These are phyloP conservation scores for Neodiprion lecontei DNA, from an alignment of 1,140 invertebrate species.

Conservation along the genomic window DNA sequence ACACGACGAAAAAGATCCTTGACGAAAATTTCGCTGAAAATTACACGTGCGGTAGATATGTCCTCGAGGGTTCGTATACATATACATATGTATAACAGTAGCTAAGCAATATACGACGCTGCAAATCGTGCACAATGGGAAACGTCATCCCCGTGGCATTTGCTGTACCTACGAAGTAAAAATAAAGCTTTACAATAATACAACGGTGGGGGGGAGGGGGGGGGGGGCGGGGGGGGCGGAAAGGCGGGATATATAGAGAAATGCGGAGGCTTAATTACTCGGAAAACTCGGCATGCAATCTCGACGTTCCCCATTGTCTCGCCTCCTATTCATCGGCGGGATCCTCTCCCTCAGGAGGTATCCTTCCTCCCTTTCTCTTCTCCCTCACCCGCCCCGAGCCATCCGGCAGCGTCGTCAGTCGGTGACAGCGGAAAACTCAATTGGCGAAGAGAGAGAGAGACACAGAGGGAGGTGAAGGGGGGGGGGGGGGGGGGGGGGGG, in stretches of 20 bases:
- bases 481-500: neutral
- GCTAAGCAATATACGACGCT: neutral
- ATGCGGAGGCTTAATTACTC: constrained; percentile 28
- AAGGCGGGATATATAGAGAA: constrained; percentile 7
- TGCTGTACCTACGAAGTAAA: constrained; percentile 14
- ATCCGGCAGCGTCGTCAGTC: neutral
- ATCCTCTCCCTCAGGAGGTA: neutral
- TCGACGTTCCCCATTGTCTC: constrained; percentile 22
- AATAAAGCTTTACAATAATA: constrained; percentile 18
- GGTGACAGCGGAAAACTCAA: constrained; percentile 15
- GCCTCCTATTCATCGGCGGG: constrained; percentile 22
- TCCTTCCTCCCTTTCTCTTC: constrained; percentile 3
- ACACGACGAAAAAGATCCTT: too few species aligned
- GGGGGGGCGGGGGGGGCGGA: neutral
- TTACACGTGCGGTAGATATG: too few species aligned
- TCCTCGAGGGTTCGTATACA: too few species aligned
- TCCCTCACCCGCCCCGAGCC: neutral
- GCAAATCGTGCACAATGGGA: neutral
- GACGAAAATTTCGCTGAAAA: too few species aligned
- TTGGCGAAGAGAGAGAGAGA: constrained; percentile 19
- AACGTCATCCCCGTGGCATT: neutral
- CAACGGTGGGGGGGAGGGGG: neutral
- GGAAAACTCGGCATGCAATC: constrained; percentile 24
- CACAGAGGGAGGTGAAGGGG: neutral
- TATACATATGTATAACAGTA: too few species aligned